These are phyloP conservation scores for Ammospiza nelsoni DNA, from an alignment of 2,113 vertebrate species.

Conservation along the genomic window DNA sequence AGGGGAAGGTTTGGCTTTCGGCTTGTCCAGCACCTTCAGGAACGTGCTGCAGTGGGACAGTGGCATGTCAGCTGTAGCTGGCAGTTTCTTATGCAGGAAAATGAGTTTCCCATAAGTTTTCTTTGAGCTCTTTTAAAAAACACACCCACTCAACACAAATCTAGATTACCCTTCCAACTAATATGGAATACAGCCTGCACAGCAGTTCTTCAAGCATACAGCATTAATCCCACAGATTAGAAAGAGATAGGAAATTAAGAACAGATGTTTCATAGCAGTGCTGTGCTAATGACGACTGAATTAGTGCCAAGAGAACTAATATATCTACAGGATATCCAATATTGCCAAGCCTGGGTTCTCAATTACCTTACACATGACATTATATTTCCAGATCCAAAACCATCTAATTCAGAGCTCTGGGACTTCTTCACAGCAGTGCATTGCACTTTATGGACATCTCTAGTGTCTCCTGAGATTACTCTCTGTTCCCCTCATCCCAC, in stretches of 20 bases:
- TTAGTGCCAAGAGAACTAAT: constrained; percentile 37
- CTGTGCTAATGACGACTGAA: neutral
- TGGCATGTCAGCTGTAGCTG: neutral
- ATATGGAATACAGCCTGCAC: neutral
- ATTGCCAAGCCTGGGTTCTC: neutral
- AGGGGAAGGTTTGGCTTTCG: neutral
- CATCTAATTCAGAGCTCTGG: neutral
- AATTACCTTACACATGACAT: constrained; percentile 28
- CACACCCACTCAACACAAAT: neutral
- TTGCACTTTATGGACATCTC: neutral
- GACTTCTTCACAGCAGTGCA: constrained; percentile 1
- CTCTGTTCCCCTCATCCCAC: neutral
- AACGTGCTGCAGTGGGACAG: neutral
- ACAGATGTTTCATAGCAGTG: constrained; percentile 48
- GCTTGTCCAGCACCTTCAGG: neutral
- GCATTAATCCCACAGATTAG: constrained; percentile 54
- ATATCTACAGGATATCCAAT: neutral
- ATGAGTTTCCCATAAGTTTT: neutral
- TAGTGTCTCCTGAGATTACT: neutral
- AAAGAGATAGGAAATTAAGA: constrained; percentile 40
- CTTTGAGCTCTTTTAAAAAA: neutral
- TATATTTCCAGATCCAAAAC: constrained; percentile 12
- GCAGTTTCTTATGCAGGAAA: neutral
- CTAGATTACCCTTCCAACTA: neutral
- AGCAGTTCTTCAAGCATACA: neutral